These are phyloP conservation scores for Ctenopoma kingsleyae DNA, from an alignment of 2,797 vertebrate genomes.

Conservation along the genomic window DNA sequence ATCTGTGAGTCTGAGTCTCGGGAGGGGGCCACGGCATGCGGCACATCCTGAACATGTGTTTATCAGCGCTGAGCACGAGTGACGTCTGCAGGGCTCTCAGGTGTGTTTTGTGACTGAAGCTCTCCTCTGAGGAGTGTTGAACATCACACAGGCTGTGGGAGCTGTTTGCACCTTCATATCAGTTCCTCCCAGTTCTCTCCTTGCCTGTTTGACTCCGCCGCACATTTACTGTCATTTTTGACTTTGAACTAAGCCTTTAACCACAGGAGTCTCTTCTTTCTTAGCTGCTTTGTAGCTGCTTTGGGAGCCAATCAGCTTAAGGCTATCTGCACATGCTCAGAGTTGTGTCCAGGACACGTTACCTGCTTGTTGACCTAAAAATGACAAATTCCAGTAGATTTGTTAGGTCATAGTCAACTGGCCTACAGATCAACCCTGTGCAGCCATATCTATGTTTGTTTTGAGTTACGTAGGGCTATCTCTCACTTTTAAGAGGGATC, in stretches of 20 bases:
- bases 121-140: constrained; percentile 23
- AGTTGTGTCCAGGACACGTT: constrained; percentile 6
- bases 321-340: constrained; percentile 48
- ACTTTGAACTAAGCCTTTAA: constrained; percentile 51
- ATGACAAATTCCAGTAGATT: neutral
- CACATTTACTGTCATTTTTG: constrained; percentile 50
- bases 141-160: constrained; percentile 13
- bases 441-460: constrained; percentile 18
- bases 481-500: constrained; percentile 71
- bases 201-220: constrained; percentile 50
- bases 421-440: constrained; percentile 4
- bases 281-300: constrained; percentile 70
- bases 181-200: constrained; percentile 27
- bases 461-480: constrained; percentile 54
- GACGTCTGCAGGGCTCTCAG: constrained; percentile 24
- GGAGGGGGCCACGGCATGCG: neutral
- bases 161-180: constrained; percentile 40
- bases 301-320: constrained; percentile 67
- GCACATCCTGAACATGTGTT: constrained; percentile 27
- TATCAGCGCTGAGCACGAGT: constrained; percentile 30
- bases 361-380: constrained; percentile 18
- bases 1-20: constrained; percentile 12
- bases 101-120: constrained; percentile 16
- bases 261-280: constrained; percentile 38
- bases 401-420: neutral